Evolutionary conservation across 2,888 invertebrate genomes (phyloP), one percentile per base, ranked within the genome.

Genomic region (Gonocerus acuteangulatus): DNA sequence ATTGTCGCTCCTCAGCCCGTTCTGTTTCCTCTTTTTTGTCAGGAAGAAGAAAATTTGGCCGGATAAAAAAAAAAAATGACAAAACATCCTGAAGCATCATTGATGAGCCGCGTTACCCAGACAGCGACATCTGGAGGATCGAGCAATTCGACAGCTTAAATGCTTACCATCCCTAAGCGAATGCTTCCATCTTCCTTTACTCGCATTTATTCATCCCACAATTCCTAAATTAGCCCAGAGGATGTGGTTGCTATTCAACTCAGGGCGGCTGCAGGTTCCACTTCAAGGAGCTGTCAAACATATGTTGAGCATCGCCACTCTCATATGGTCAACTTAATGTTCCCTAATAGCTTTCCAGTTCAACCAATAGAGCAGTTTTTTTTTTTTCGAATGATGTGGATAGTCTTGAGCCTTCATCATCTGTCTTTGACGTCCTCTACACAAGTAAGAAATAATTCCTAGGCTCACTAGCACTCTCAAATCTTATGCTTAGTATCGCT

Each of bases 211-310:
- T 39, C n/a, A 39, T 39, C 15, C 39, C 15, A n/a, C n/a, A 39
- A 39, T 39, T 39, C 15, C 39, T 4, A 39, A 39, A 39, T 39
- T 39, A 39, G 39, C 39, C 39, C 39, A 3, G 52, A 52, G 52
- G 52, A 52, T 52, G 52, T 52, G 52, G 52, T 52, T 34, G 15
- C 15, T 15, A 19, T 42, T 36, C 21, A 52, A 2, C n/a, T 13
- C 2, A 15, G 9, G 18, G 2, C n/a, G 13, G 36, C n/a, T 16
- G 39, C 21, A 39, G 22, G 22, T 21, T 1, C 34, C 16, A 18
- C 52, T 52, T 52, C 51, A 16, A 36, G 51, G 21, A 36, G 36
- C 32, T 51, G 51, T 51, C 36, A 51, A 34, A 19, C 51, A 51
- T 36, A 51, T 51, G 51, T 51, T 51, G 21, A 51, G 34, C 51